A percentile compares a stretch with the other conserved stretches of the same genome.
Conservation (phyloP, 2,888 invertebrate genomes). For the Apodemia hepburni region DNA sequence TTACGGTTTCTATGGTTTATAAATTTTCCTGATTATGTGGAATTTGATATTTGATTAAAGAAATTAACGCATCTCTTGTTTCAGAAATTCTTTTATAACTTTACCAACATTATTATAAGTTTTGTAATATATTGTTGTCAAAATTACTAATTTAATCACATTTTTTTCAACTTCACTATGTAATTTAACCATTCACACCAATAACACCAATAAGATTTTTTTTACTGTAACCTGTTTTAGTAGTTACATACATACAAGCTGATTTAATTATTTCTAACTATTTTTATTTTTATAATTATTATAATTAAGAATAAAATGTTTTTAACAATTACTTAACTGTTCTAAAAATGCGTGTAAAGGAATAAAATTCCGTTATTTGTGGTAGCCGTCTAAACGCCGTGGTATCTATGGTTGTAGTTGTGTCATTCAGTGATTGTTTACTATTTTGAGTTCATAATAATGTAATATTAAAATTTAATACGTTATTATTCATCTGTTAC, state of each 20-base stretch:
- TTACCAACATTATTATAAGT: too few relatives aligned
- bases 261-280: too few relatives aligned
- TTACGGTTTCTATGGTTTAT: background rate
- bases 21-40: background rate
- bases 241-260: too few relatives aligned
- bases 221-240: too few relatives aligned
- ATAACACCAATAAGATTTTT: too few relatives aligned
- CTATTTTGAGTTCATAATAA: conserved; percentile 59
- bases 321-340: background rate
- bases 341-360: conserved; percentile 42
- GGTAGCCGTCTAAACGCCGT: conserved; percentile 68
- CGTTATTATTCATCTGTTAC: conserved; percentile 3
- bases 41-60: background rate
- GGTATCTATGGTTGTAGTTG: conserved; percentile 72
- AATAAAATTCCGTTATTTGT: conserved; percentile 62
- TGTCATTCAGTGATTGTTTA: conserved; percentile 74
- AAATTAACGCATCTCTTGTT: background rate
- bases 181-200: too few relatives aligned
- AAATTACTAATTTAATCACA: too few relatives aligned
- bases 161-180: too few relatives aligned
- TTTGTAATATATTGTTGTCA: too few relatives aligned
- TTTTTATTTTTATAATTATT: background rate
- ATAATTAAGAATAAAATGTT: background rate
- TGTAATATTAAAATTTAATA: conserved; percentile 29
- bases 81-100: too few relatives aligned